These are phyloP conservation scores for Callosobruchus maculatus DNA, from an alignment of 2,888 invertebrate species.

Conservation along the genomic window DNA sequence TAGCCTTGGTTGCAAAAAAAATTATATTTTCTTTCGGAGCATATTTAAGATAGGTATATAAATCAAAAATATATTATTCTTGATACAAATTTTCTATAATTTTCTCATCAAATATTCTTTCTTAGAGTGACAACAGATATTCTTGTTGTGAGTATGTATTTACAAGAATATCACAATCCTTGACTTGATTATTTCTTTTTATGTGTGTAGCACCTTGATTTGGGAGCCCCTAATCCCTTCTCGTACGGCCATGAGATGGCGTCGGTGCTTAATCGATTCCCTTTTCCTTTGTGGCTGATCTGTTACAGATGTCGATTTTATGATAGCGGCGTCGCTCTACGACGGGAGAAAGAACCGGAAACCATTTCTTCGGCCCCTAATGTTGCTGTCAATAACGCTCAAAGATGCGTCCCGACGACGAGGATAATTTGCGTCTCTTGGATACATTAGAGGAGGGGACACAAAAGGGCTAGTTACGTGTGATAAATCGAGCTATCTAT, in stretches of 20 bases:
- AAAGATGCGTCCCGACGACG: slow-evolving; percentile 23
- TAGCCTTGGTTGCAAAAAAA: no score
- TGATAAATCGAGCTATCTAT: not conserved
- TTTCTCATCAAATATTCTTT: no score
- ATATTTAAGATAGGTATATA: no score
- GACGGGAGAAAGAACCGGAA: slow-evolving; percentile 19
- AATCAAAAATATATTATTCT: no score
- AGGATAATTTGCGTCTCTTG: not conserved
- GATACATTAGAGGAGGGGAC: not conserved
- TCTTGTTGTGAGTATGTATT: no score
- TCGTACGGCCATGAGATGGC: not conserved
- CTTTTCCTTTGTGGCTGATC: slow-evolving; percentile 42
- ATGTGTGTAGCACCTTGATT: no score
- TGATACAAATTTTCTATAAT: no score
- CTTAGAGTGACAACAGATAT: no score
- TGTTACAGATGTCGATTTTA: slow-evolving; percentile 47
- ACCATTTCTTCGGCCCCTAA: slow-evolving; percentile 32
- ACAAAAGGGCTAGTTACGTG: not conserved
- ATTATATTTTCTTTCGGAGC: no score
- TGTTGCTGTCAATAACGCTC: slow-evolving; percentile 38
- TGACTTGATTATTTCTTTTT: no score
- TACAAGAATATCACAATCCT: no score
- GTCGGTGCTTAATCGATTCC: slow-evolving; percentile 38
- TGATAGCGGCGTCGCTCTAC: slow-evolving; percentile 23
- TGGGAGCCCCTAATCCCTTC: no score